Percentiles rank a stretch among this genome's conserved stretches.
Evolutionary conservation across 2,797 vertebrate species (phyloP).

Genomic region (Erethizon dorsatum): DNA sequence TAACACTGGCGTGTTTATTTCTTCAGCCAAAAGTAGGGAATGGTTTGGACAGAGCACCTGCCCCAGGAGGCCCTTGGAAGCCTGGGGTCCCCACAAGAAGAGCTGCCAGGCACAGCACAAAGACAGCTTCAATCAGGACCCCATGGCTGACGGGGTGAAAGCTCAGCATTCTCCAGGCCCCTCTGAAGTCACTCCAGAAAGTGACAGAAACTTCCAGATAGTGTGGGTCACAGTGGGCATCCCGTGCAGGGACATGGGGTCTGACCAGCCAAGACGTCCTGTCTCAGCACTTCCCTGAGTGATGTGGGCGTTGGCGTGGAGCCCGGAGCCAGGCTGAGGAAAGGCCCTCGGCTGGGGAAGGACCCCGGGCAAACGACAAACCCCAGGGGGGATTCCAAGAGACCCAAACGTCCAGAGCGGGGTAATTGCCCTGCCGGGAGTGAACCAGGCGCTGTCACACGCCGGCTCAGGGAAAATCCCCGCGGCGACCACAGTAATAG

Average conservation of each 20-base stretch:
- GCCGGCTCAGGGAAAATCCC: not conserved
- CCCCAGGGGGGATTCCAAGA: constrained; percentile 46
- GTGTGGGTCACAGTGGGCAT: constrained; percentile 94
- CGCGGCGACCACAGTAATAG: not conserved
- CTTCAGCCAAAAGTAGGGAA: constrained; percentile 81
- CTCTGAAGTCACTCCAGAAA: constrained; percentile 70
- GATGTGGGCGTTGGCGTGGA: not conserved
- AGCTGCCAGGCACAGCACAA: constrained; percentile 67
- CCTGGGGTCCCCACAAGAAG: constrained; percentile 67
- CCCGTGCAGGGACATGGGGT: constrained; percentile 91
- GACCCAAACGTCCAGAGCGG: not conserved
- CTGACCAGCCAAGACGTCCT: constrained; percentile 78
- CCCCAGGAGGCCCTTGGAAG: constrained; percentile 82
- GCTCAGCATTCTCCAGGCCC: not conserved
- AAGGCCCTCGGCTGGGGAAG: constrained; percentile 64
- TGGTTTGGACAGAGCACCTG: accelerated
- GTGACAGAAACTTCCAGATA: constrained; percentile 89
- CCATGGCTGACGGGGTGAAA: not conserved
- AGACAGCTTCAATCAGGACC: constrained; percentile 49
- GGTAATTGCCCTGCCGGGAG: not conserved
- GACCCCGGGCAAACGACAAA: not conserved
- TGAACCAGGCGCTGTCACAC: not conserved
- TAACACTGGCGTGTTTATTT: not conserved
- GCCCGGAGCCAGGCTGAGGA: constrained; percentile 24
- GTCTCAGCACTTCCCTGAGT: accelerated